Evolutionary conservation across 1,140 invertebrate species (phyloP).

Genomic region (Drosophila subobscura): DNA sequence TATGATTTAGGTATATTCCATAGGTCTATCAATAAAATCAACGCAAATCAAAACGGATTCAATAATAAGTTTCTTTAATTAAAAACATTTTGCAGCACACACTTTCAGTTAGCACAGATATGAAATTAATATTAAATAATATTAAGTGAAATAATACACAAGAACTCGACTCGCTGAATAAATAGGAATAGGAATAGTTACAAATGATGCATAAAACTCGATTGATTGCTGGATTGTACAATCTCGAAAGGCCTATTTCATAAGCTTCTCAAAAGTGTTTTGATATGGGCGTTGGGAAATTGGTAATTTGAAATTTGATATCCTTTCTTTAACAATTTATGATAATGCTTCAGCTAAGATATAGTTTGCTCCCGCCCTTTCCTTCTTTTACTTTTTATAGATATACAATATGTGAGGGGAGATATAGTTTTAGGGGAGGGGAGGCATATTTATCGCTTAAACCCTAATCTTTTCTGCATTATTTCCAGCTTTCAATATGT

Average conservation of each 20-base stretch:
- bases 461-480: conserved; percentile 69
- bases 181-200: conserved; percentile 55
- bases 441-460: conserved; percentile 49
- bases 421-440: not conserved
- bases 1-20: conserved; percentile 52
- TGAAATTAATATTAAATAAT: conserved; percentile 51
- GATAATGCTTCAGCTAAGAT: conserved; percentile 63
- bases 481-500: conserved; percentile 78
- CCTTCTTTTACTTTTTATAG: conserved; percentile 40
- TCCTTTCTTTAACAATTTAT: conserved; percentile 39
- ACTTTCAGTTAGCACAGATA: conserved; percentile 77
- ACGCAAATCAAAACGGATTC: conserved; percentile 24
- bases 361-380: conserved; percentile 14
- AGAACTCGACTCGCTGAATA: conserved; percentile 38
- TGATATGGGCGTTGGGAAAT: conserved; percentile 39
- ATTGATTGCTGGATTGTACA: conserved; percentile 36
- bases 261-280: conserved; percentile 31
- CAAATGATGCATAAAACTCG: conserved; percentile 27
- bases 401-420: conserved; percentile 37
- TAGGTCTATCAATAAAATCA: conserved; percentile 11
- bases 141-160: conserved; percentile 68
- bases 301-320: conserved; percentile 11
- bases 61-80: conserved; percentile 70
- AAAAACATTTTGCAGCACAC: conserved; percentile 76
- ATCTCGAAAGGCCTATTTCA: conserved; percentile 48